Base-by-base conservation (phyloP, 2,888 invertebrate species). In the Brachyopa scutellaris region DNA sequence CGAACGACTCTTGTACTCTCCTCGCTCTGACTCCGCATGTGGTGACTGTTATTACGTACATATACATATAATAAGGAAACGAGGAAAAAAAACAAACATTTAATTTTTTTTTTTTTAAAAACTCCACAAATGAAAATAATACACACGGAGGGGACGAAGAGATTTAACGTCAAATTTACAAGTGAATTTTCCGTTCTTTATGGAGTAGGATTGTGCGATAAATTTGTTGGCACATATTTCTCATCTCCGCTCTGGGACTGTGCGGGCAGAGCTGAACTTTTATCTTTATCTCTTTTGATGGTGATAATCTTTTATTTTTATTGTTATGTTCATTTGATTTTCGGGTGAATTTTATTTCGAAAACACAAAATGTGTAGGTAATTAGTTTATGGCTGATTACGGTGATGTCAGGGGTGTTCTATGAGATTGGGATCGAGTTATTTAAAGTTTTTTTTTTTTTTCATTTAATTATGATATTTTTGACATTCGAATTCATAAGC, bases 1-100 rank as follows among this genome's bases (percentile, higher is more conserved):
- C n/a, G 26, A 26, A 26, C 6, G 26, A n/a, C 47, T 64, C 47
- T 36, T 23, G 7, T n/a, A 17, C 19, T 15, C 13, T 8, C 13
- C 7, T 55, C 23, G 33, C 26, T 51, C 19, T 13, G 21, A 23
- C 70, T 76, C 76, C 17, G 67, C 67, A 64, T 76, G 80, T 70
- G 80, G 80, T 80, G 76, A 59, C 51, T 80, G 80, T 80, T 80
- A 69, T 76, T 76, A 64, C n/a, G n/a, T n/a, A n/a, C n/a, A n/a
- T n/a, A n/a, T n/a, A n/a, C 40, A 80, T 80, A 69, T 76, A 64
- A 80, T 76, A 80, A 70, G 42, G n/a, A 70, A 74, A 26, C 26
- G 40, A 53, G 62, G 11, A 29, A 31, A 49, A 74, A 61, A 61
- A 42, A 49, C 66, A 77, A 77, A 82, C 66, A 77, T 77, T 66